Percentiles rank a stretch among this genome's conserved stretches.
These are phyloP conservation scores for Ardeotis arabs DNA, from an alignment of 2,113 vertebrate species.

Conservation along the genomic window DNA sequence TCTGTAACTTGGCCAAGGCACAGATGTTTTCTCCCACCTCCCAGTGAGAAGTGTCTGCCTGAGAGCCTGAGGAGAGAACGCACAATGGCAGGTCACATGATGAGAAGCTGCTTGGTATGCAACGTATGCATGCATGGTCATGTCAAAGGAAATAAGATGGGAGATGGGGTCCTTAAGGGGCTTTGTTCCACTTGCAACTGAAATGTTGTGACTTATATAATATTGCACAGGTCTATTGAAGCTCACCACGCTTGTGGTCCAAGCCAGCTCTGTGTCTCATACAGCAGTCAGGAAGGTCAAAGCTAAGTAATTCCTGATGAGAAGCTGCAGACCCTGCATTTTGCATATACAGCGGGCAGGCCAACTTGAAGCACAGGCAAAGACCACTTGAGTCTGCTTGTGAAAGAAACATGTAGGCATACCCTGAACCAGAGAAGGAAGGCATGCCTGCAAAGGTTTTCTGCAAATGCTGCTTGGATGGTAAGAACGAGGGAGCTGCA, in stretches of 20 bases:
- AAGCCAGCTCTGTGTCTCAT: not conserved
- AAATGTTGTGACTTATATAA: not conserved
- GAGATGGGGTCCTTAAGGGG: not conserved
- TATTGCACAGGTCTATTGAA: not conserved
- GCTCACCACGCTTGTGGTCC: not conserved
- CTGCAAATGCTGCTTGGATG: not conserved
- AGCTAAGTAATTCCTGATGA: not conserved
- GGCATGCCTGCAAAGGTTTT: not conserved
- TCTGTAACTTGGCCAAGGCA: not conserved
- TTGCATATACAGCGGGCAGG: accelerated
- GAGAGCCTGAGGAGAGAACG: not conserved
- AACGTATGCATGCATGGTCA: accelerated
- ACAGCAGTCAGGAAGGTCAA: not conserved
- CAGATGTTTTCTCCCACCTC: not conserved
- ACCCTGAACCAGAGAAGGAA: not conserved
- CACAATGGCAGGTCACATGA: not conserved
- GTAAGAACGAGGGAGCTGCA: not conserved
- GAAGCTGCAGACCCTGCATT: not conserved
- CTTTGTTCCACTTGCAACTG: not conserved
- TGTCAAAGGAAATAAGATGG: not conserved
- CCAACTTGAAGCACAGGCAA: not conserved
- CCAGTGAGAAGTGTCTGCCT: accelerated
- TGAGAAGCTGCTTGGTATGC: not conserved
- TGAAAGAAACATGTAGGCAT: not conserved
- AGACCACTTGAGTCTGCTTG: not conserved